phyloP scores from a whole-genome alignment of 2,797 vertebrate species.

The Monodelphis domestica region DNA sequence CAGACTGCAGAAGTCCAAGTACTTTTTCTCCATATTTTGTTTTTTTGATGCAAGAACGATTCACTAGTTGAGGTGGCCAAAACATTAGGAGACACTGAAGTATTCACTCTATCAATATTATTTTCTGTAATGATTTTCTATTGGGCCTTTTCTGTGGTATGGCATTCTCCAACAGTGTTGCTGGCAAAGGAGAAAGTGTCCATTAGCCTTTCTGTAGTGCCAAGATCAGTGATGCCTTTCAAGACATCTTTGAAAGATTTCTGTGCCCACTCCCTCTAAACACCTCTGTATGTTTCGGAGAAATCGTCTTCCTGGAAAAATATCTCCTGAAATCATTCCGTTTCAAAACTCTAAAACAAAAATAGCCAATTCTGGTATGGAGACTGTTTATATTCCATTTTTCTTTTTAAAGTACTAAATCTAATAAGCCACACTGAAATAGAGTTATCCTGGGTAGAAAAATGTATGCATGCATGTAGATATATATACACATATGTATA shows the following conservation, averaged over 20 bases:
- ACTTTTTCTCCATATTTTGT: constrained; percentile 7
- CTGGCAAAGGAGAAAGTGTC: neutral
- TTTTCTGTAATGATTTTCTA: neutral
- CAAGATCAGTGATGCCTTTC: neutral
- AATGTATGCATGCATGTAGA: neutral
- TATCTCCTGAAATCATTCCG: constrained; percentile 27
- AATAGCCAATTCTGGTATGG: constrained; percentile 45
- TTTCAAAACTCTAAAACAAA: constrained; percentile 41
- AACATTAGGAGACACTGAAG: neutral
- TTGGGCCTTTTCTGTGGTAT: neutral
- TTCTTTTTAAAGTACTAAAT: constrained; percentile 57
- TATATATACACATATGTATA: too few species aligned
- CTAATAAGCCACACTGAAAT: neutral
- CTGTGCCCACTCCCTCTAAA: neutral
- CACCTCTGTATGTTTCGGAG: neutral
- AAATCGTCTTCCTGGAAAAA: neutral
- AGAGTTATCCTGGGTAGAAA: neutral
- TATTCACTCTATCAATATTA: neutral
- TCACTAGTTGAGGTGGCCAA: constrained; percentile 39
- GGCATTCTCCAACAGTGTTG: neutral
- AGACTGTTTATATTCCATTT: constrained; percentile 54
- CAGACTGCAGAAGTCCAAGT: constrained; percentile 14
- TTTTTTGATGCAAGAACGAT: constrained; percentile 46
- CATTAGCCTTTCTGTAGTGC: neutral
- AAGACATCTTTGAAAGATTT: constrained; percentile 13